phyloP scores from a whole-genome alignment of 37 sponge, comb jelly and placozoan genomes.

The Hormiphora californensis region DNA sequence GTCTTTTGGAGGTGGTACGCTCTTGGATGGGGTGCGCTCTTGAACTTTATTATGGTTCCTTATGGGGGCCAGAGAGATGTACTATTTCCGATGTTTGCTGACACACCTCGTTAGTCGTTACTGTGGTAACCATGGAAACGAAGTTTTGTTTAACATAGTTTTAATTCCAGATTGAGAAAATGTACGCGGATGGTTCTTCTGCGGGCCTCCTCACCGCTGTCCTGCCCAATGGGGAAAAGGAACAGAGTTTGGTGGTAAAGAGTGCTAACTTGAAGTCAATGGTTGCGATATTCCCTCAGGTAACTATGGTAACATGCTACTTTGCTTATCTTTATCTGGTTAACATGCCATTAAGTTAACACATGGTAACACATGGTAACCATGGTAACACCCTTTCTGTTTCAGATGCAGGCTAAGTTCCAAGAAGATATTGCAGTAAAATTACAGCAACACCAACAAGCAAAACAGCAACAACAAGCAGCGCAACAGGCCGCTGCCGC shows the following conservation, averaged over 20 bases:
- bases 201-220: neutral
- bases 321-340: neutral
- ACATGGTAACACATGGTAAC: no score
- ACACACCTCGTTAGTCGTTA: no score
- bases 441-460: neutral
- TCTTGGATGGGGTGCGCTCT: no score
- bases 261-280: conserved; percentile 24
- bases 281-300: conserved; percentile 12
- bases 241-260: conserved; percentile 2
- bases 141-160: neutral
- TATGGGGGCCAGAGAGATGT: no score
- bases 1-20: no score
- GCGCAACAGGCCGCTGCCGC: neutral
- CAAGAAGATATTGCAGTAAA: conserved; percentile 30
- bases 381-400: no score
- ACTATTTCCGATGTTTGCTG: no score
- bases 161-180: conserved; percentile 11
- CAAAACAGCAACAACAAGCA: neutral
- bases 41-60: no score
- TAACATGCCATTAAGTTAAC: no score
- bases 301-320: neutral
- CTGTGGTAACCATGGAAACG: no score
- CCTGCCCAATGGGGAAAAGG: neutral
- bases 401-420: neutral
- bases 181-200: neutral